Conservation (phyloP, 2,113 vertebrate genomes). For the Paradisaea rubra region DNA sequence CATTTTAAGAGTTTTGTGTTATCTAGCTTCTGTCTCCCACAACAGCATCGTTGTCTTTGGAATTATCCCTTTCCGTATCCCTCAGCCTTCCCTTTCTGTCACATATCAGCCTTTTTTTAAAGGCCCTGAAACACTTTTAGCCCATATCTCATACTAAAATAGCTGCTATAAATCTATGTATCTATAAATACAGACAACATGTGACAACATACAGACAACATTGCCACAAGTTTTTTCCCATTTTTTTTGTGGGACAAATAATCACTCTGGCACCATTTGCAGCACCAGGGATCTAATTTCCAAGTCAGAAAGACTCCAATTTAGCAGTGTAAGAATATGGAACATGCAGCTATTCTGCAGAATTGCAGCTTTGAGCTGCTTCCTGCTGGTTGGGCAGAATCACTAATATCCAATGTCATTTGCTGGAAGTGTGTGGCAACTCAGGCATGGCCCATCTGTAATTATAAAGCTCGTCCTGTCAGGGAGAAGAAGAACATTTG, state of each 20-base stretch:
- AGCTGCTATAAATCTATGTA: not conserved
- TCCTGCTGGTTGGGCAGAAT: not conserved
- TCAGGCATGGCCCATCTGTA: slow-evolving; percentile 16
- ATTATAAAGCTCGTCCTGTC: slow-evolving; percentile 37
- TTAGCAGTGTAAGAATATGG: not conserved
- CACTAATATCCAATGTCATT: slow-evolving; percentile 27
- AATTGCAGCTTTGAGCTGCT: slow-evolving; percentile 1
- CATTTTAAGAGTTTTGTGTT: not conserved
- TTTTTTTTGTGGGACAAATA: not conserved
- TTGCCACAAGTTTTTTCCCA: not conserved
- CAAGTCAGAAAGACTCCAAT: not conserved
- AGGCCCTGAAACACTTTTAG: not conserved
- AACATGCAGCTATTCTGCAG: not conserved
- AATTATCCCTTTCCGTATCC: not conserved
- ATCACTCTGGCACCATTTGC: not conserved
- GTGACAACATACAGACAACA: not conserved
- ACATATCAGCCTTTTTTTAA: not conserved
- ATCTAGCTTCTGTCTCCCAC: not conserved
- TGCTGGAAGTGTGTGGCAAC: slow-evolving; percentile 24
- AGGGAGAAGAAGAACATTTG: slow-evolving; percentile 34
- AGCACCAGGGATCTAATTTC: not conserved
- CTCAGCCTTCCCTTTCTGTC: not conserved
- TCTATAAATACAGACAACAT: not conserved
- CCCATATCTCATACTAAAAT: not conserved
- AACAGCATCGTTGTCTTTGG: not conserved